A percentile compares a stretch with the other conserved stretches of the same genome.
Conservation (phyloP, 2,113 vertebrate species). For the Osmerus mordax region DNA sequence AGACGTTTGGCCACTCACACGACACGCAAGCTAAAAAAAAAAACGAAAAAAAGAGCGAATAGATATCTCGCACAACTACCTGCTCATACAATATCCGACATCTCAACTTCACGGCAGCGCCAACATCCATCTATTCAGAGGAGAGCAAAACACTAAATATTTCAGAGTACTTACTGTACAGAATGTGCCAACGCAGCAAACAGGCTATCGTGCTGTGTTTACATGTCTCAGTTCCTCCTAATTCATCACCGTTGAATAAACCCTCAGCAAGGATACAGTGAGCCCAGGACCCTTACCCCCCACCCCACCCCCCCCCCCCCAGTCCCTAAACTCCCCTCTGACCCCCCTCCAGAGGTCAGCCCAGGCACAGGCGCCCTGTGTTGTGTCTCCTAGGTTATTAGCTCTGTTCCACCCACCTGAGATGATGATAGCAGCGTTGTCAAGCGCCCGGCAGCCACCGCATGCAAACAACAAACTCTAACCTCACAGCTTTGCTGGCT, state of each 20-base stretch:
- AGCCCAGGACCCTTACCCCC: constrained; percentile 4
- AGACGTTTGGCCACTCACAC: constrained; percentile 20
- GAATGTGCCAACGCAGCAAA: background rate
- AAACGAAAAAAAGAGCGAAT: background rate
- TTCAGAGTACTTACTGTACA: background rate
- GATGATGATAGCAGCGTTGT: constrained; percentile 52
- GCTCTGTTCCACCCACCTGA: constrained; percentile 52
- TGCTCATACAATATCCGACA: background rate
- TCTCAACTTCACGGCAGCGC: background rate
- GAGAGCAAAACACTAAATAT: background rate
- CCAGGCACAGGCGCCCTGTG: background rate
- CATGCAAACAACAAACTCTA: constrained; percentile 59
- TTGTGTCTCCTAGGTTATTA: constrained; percentile 33
- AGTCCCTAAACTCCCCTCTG: background rate
- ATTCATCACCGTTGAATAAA: background rate
- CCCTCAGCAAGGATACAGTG: background rate
- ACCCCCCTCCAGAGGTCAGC: constrained; percentile 23
- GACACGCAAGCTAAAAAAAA: constrained; percentile 26
- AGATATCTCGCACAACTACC: background rate
- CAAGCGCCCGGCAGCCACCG: constrained; percentile 43
- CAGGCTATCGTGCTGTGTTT: background rate
- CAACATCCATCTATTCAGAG: background rate
- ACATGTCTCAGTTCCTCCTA: background rate
- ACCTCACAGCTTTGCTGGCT: constrained; percentile 44
- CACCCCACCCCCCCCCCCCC: background rate